A percentile compares a stretch with the other conserved stretches of the same genome.
These are phyloP conservation scores for Sparus aurata DNA, from an alignment of 2,797 vertebrate genomes.

Conservation along the genomic window DNA sequence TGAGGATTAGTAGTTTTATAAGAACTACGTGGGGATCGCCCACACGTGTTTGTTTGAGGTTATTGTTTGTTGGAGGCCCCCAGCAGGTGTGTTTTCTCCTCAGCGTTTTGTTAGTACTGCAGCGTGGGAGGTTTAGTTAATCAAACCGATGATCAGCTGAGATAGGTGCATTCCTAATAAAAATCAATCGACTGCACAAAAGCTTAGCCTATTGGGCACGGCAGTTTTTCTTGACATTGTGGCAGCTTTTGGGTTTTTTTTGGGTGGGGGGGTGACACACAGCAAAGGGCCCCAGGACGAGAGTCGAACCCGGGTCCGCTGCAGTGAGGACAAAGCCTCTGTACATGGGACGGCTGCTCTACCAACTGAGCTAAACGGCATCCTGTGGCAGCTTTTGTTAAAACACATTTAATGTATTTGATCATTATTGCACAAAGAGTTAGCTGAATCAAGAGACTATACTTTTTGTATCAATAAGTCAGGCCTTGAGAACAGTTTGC, in stretches of 20 bases:
- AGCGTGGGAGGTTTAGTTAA: not conserved
- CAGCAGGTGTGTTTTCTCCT: not conserved
- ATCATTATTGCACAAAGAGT: not conserved
- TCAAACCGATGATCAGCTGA: not conserved
- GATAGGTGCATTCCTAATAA: not conserved
- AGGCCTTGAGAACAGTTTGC: not conserved
- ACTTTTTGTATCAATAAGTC: not conserved
- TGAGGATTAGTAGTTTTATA: conserved; percentile 33
- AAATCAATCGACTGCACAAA: not conserved
- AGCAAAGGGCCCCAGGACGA: too few species aligned
- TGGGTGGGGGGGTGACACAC: too few species aligned
- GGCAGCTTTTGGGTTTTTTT: not conserved
- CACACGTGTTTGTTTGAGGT: not conserved
- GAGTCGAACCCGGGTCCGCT: too few species aligned
- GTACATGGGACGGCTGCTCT: too few species aligned
- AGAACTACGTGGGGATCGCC: not conserved
- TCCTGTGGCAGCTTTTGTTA: not conserved
- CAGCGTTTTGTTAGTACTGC: not conserved
- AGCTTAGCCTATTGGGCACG: not conserved
- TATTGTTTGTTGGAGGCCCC: not conserved
- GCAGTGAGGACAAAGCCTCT: too few species aligned
- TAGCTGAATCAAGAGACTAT: not conserved
- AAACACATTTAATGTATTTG: not conserved
- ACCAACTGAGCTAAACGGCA: too few species aligned
- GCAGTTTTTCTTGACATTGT: not conserved